phyloP scores from a whole-genome alignment of 2,888 invertebrate species.

The Biston betularia region DNA sequence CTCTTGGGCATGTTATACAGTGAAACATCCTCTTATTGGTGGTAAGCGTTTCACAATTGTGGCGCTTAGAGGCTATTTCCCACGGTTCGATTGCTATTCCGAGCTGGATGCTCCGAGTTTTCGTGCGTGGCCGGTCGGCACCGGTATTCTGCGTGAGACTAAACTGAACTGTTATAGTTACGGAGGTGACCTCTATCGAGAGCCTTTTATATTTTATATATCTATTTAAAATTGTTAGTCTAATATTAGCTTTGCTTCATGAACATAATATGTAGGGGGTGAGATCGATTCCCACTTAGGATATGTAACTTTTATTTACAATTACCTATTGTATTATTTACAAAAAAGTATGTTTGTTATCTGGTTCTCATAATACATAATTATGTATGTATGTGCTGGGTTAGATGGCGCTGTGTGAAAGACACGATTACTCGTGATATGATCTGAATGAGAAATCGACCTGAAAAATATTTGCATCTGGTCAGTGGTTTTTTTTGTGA shows the following conservation, averaged over 20 bases:
- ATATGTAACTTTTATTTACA: no score
- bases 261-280: neutral
- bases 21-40: slow-evolving; percentile 60
- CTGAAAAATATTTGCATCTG: no score
- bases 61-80: slow-evolving; percentile 71
- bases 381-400: no score
- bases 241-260: no score
- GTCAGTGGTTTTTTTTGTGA: no score
- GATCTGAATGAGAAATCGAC: no score
- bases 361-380: no score
- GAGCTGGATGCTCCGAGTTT: slow-evolving; percentile 57
- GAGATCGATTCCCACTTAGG: neutral
- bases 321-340: no score
- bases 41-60: slow-evolving; percentile 73
- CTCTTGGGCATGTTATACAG: slow-evolving; percentile 50
- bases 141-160: slow-evolving; percentile 55
- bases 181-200: slow-evolving; percentile 49
- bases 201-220: slow-evolving; percentile 4
- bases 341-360: no score
- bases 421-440: no score
- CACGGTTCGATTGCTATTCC: slow-evolving; percentile 82
- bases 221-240: neutral
- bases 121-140: slow-evolving; percentile 67
- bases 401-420: no score
- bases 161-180: slow-evolving; percentile 60